These are phyloP conservation scores for Apotomis betuletana DNA, from an alignment of 2,888 invertebrate genomes.

Conservation along the genomic window DNA sequence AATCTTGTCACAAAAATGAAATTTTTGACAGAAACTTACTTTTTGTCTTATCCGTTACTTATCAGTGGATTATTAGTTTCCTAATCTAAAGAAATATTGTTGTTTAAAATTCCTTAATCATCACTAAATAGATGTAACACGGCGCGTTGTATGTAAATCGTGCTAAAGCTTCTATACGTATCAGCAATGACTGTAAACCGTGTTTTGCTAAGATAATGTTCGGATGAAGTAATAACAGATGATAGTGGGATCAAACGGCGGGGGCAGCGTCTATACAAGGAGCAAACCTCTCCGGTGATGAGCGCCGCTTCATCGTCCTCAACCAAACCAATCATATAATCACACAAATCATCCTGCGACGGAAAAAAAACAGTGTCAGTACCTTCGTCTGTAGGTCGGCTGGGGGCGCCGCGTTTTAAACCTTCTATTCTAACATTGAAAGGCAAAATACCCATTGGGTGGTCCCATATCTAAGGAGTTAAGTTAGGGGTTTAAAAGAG, in stretches of 20 bases:
- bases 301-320: constrained; percentile 83
- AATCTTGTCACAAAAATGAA: too few relatives aligned
- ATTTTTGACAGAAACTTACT: too few relatives aligned
- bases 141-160: too few relatives aligned
- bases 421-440: not conserved
- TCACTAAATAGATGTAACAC: too few relatives aligned
- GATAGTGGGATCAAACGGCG: constrained; percentile 40
- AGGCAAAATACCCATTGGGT: not conserved
- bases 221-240: constrained; percentile 45
- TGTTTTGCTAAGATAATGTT: constrained; percentile 13
- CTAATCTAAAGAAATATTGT: too few relatives aligned
- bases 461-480: too few relatives aligned
- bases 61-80: too few relatives aligned
- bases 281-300: constrained; percentile 79
- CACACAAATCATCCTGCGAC: constrained; percentile 83
- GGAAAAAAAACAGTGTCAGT: constrained; percentile 71
- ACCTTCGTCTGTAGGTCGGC: constrained; percentile 26
- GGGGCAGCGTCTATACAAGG: constrained; percentile 39
- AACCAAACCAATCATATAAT: constrained; percentile 84
- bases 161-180: too few relatives aligned
- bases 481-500: too few relatives aligned
- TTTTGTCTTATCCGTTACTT: too few relatives aligned
- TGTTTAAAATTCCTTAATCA: too few relatives aligned
- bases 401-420: too few relatives aligned
- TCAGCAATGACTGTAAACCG: not conserved